Conservation (phyloP, 2,797 vertebrate species). For the Falco biarmicus region DNA sequence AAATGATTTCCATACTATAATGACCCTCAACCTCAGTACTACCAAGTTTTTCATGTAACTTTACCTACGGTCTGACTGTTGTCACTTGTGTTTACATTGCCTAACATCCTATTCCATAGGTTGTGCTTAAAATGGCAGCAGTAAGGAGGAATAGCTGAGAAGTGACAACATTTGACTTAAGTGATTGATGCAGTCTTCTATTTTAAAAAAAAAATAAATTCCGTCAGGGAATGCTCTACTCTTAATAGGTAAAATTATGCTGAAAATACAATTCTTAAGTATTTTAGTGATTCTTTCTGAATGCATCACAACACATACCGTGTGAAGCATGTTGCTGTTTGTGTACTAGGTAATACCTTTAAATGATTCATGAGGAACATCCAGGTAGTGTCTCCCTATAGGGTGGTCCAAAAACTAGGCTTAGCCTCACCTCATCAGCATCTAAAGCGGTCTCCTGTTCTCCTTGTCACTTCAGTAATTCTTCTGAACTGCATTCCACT, state of each 20-base stretch:
- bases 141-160: neutral
- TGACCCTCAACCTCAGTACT: neutral
- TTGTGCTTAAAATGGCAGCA: neutral
- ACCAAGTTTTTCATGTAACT: neutral
- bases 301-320: neutral
- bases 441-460: neutral
- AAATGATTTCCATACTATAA: neutral
- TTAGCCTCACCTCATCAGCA: neutral
- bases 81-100: neutral
- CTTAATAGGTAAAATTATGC: neutral
- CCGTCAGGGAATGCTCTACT: neutral
- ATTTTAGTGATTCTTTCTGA: neutral
- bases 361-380: neutral
- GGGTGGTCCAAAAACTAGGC: neutral
- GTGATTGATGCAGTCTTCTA: neutral
- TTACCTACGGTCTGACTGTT: neutral
- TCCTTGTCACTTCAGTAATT: neutral
- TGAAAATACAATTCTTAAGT: neutral
- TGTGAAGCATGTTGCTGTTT: neutral
- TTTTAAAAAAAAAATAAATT: neutral
- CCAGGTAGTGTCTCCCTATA: neutral
- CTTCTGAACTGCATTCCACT: neutral
- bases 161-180: neutral
- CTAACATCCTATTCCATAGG: neutral
- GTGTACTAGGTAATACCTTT: neutral